Evolutionary conservation across 2,113 vertebrate species (phyloP).

Genomic region (Caretta caretta): DNA sequence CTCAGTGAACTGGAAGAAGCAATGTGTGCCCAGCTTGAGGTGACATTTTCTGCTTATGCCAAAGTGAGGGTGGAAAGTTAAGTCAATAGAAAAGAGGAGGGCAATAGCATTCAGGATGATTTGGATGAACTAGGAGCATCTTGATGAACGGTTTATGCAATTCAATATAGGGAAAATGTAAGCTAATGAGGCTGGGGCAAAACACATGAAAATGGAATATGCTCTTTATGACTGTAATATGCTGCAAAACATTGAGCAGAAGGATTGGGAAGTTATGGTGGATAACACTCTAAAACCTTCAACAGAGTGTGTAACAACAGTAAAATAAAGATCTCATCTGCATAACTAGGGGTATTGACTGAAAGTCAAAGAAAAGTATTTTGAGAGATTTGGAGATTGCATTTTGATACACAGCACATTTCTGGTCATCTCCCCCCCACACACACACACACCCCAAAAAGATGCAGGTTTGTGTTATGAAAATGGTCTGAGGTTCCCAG

Average conservation of each 20-base stretch:
- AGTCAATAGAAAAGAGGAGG: neutral
- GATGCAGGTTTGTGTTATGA: neutral
- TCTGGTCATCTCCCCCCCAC: neutral
- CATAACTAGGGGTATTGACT: neutral
- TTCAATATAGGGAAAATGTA: neutral
- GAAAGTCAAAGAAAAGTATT: neutral
- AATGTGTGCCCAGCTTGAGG: neutral
- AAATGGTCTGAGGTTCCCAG: neutral
- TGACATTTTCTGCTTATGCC: neutral
- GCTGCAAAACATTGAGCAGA: neutral
- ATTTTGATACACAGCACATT: neutral
- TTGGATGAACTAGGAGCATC: neutral
- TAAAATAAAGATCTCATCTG: conserved; percentile 20
- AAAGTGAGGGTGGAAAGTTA: neutral
- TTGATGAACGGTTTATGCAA: neutral
- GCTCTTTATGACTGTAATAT: neutral
- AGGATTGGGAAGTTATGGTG: neutral
- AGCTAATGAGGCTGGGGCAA: neutral
- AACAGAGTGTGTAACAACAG: neutral
- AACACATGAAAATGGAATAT: neutral
- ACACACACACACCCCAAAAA: neutral
- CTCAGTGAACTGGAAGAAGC: neutral
- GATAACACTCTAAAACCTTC: neutral
- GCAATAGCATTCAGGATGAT: neutral
- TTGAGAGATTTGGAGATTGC: too few relatives aligned